Evolutionary conservation across 2,888 invertebrate genomes (phyloP), one percentile per base, ranked within the genome.

Genomic region (Chrysolina americana): DNA sequence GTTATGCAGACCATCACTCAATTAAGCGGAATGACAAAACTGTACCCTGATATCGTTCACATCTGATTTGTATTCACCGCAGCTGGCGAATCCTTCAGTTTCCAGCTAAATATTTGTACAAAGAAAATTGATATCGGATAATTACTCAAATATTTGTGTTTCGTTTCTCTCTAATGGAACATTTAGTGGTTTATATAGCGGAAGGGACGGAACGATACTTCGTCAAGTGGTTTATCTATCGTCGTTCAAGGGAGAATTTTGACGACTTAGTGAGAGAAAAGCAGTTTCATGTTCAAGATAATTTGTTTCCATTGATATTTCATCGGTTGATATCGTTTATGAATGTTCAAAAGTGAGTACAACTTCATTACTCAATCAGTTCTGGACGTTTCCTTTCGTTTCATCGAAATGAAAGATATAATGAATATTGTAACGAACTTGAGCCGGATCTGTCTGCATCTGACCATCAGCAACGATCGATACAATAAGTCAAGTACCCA

Each of bases 121-220:
- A 47, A 65, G 48, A 44, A 65, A 65, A 65, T 21, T 65, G 65
- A 65, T 65, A 65, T 65, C 65, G 48, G 65, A 28, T 65, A 65
- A 48, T 48, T 47, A 47, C 47, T 65, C 65, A 65, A 65, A 65
- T 65, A 65, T 65, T 65, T 65, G 65, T 44, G 48, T 65, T 65
- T 47, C 15, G 28, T 65, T 48, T 15, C 36, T 21, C n/a, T 44
- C 23, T 65, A 48, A 65, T 65, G 47, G 65, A 44, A 21, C 19
- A 9, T 65, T 53, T 19, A 13, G 21, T 53, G 19, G 21, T 53
- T 19, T 11, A 53, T 13, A 11, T 21, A 21, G 11, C 9, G 44
- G 17, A 41, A 28, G 41, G 17, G 9, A 21, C 9, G 9, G 21
- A 21, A 19, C 8, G 17, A 44, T 21, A 23, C 1, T 65, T n/a